Conservation (phyloP, 2,888 invertebrate species). For the Acrobasis consociella region DNA sequence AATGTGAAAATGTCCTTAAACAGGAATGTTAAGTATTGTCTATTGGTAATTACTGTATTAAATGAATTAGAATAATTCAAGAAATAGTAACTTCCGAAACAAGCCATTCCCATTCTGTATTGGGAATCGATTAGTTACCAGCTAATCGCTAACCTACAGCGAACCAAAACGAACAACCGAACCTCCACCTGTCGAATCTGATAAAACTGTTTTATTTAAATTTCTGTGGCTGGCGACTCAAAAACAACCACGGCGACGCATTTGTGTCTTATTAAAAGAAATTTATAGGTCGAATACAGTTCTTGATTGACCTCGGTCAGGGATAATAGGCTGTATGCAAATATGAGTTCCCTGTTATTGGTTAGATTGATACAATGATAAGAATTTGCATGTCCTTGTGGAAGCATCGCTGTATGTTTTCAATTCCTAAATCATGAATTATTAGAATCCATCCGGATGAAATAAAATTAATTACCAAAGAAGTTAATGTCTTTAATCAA, state of each 20-base stretch:
- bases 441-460: too few relatives aligned
- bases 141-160: constrained; percentile 81
- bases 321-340: constrained; percentile 69
- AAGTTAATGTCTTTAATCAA: too few relatives aligned
- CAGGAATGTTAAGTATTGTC: too few relatives aligned
- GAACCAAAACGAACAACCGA: constrained; percentile 68
- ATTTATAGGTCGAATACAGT: constrained; percentile 80
- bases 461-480: too few relatives aligned
- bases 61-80: neutral
- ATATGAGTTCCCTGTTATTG: constrained; percentile 50
- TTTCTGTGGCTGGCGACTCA: constrained; percentile 74
- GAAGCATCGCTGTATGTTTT: neutral
- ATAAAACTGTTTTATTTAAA: constrained; percentile 82
- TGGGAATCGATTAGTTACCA: constrained; percentile 72
- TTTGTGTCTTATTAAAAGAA: constrained; percentile 83
- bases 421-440: neutral
- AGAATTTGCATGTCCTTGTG: neutral
- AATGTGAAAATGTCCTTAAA: too few relatives aligned
- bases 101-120: constrained; percentile 63
- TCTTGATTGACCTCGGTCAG: constrained; percentile 80
- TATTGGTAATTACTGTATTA: neutral
- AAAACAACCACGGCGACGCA: constrained; percentile 74
- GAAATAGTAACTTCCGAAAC: constrained; percentile 42
- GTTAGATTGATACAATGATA: neutral
- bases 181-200: constrained; percentile 81